Percentiles rank a stretch among this genome's conserved stretches.
These are phyloP conservation scores for Lota lota DNA, from an alignment of 2,113 vertebrate genomes.

Conservation along the genomic window DNA sequence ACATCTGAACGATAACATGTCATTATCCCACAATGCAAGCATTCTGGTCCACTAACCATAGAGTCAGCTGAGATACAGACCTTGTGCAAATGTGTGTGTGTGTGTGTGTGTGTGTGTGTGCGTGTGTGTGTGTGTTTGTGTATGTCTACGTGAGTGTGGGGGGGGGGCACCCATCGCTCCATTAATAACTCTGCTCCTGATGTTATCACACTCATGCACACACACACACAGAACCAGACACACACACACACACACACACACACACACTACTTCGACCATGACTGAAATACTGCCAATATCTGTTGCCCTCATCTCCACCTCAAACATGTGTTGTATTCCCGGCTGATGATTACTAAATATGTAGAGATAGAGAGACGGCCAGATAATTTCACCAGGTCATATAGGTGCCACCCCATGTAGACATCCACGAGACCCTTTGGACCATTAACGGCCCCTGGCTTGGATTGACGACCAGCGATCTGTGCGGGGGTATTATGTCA, in stretches of 20 bases:
- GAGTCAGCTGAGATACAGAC: not conserved
- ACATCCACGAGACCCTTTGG: constrained; percentile 45
- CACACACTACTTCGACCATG: too few relatives aligned
- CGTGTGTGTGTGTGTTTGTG: not conserved
- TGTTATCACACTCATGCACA: too few relatives aligned
- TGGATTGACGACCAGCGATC: constrained; percentile 42
- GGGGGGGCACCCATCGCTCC: not conserved
- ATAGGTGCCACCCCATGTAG: constrained; percentile 37
- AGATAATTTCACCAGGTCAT: constrained; percentile 36
- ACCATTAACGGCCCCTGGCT: constrained; percentile 36
- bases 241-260: too few relatives aligned
- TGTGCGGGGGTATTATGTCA: constrained; percentile 38
- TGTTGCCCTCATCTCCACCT: constrained; percentile 12
- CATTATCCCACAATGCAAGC: too few relatives aligned
- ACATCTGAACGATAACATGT: too few relatives aligned
- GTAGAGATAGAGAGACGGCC: constrained; percentile 26
- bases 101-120: constrained; percentile 1
- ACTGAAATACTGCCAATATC: not conserved
- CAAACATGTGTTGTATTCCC: constrained; percentile 20
- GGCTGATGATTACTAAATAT: constrained; percentile 34
- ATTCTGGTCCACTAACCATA: too few relatives aligned
- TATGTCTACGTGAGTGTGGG: too few relatives aligned
- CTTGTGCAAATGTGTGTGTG: not conserved
- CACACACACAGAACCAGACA: too few relatives aligned
- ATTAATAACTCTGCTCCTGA: too few relatives aligned